Conservation (phyloP, 2,888 invertebrate species). For the Cordylochernes scorpioides region DNA sequence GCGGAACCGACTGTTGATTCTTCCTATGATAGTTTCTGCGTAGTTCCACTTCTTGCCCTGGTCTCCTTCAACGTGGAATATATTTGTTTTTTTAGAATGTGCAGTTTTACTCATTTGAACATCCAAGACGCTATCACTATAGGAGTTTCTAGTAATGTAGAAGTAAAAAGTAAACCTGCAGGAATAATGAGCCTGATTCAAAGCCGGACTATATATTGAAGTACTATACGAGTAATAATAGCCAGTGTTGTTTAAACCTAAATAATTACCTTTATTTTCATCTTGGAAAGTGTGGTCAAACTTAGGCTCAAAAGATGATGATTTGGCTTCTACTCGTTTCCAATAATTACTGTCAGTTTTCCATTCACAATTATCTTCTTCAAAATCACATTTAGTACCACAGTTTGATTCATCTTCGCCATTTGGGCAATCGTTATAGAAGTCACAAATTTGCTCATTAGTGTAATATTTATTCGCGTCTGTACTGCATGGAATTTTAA, state of each 20-base stretch:
- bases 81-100: slow-evolving; percentile 1
- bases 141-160: slow-evolving; percentile 1
- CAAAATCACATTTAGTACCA: slow-evolving; percentile 10
- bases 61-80: slow-evolving; percentile 1
- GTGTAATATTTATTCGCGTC: slow-evolving; percentile 5
- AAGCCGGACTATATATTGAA: slow-evolving; percentile 6
- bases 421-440: slow-evolving; percentile 9
- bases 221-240: not conserved
- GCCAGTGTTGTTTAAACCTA: slow-evolving; percentile 1
- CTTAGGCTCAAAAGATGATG: slow-evolving; percentile 1
- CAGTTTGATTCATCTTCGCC: slow-evolving; percentile 8
- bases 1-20: slow-evolving; percentile 5
- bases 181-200: slow-evolving; percentile 6
- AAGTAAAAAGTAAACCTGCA: slow-evolving; percentile 10
- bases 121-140: not conserved
- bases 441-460: slow-evolving; percentile 10
- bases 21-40: slow-evolving; percentile 6
- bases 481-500: slow-evolving; percentile 7
- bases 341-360: not conserved
- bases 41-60: slow-evolving; percentile 3
- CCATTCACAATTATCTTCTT: slow-evolving; percentile 9
- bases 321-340: slow-evolving; percentile 6
- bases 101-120: not conserved
- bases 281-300: slow-evolving; percentile 5
- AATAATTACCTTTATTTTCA: slow-evolving; percentile 5